These are phyloP conservation scores for Hylaeus anthracinus DNA, from an alignment of 1,140 invertebrate species.

Conservation along the genomic window DNA sequence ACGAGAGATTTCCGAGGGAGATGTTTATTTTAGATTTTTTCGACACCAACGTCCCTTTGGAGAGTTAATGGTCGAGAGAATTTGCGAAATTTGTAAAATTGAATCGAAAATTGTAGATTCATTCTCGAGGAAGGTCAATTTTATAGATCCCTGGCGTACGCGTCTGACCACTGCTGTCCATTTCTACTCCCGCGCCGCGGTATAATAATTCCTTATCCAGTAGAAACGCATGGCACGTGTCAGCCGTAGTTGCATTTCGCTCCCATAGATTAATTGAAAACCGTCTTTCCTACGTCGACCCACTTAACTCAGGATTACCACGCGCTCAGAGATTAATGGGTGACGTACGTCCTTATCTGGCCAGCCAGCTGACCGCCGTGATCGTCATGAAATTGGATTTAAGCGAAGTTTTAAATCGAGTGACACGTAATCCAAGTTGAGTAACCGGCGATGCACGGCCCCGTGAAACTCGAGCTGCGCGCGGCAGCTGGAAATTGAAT, in stretches of 20 bases:
- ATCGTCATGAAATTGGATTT: constrained; percentile 41
- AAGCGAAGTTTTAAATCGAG: constrained; percentile 34
- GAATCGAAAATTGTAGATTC: too few relatives aligned
- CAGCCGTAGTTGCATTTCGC: neutral
- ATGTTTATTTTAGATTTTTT: neutral
- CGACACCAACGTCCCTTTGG: too few relatives aligned
- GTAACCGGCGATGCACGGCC: constrained; percentile 28
- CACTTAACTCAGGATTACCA: neutral
- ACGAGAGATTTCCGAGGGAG: neutral
- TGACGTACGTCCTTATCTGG: constrained; percentile 31
- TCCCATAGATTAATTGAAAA: neutral
- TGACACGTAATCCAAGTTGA: constrained; percentile 44
- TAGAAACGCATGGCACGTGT: too few relatives aligned
- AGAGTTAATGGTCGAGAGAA: too few relatives aligned
- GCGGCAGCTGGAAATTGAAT: constrained; percentile 48
- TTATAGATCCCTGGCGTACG: too few relatives aligned
- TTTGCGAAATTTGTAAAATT: too few relatives aligned
- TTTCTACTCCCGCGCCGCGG: too few relatives aligned
- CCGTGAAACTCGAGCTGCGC: constrained; percentile 28
- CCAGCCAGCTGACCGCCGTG: neutral
- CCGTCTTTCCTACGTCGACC: neutral
- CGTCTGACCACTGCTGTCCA: too few relatives aligned
- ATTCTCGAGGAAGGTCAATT: too few relatives aligned
- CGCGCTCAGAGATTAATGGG: constrained; percentile 13
- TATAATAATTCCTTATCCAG: neutral